A percentile compares a stretch with the other conserved stretches of the same genome.
Evolutionary conservation across 2,797 vertebrate species (phyloP).

Genomic region (Sternarchorhynchus goeldii): DNA sequence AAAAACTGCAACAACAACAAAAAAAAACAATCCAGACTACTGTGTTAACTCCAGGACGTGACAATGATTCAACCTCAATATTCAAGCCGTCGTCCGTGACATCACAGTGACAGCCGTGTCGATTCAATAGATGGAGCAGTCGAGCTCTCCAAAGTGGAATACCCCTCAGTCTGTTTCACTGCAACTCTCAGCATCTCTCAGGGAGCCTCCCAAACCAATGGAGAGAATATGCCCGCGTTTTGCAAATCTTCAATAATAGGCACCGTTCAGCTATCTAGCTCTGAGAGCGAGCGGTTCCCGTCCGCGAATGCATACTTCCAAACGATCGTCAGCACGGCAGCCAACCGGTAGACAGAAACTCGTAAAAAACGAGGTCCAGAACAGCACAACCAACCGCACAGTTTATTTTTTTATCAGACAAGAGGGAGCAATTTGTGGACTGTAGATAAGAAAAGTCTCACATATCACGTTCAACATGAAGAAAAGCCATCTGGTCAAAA

Average conservation of each 20-base stretch:
- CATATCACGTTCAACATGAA: slow-evolving; percentile 56
- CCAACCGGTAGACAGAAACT: not conserved
- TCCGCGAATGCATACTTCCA: not conserved
- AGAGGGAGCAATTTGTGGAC: slow-evolving; percentile 18
- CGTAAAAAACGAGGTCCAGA: not conserved
- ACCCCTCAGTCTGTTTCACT: slow-evolving; percentile 29
- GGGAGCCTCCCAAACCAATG: slow-evolving; percentile 50
- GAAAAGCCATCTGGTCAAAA: slow-evolving; percentile 65
- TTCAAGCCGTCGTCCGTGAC: slow-evolving; percentile 25
- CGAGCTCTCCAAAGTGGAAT: slow-evolving; percentile 31
- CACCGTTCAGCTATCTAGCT: slow-evolving; percentile 39
- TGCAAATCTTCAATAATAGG: slow-evolving; percentile 45
- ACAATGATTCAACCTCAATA: not conserved
- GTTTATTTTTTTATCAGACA: not conserved
- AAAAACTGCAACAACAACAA: no score
- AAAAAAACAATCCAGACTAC: no score
- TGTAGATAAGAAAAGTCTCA: slow-evolving; percentile 30
- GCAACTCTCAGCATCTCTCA: slow-evolving; percentile 44
- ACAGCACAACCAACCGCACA: not conserved
- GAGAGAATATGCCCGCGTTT: slow-evolving; percentile 55
- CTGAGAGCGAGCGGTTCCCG: slow-evolving; percentile 4
- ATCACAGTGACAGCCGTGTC: slow-evolving; percentile 36
- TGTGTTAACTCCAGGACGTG: no score
- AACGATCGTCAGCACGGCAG: not conserved
- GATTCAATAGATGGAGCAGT: slow-evolving; percentile 59